phyloP scores from a whole-genome alignment of 2,888 invertebrate species.

The Oxyscelio sp. region DNA sequence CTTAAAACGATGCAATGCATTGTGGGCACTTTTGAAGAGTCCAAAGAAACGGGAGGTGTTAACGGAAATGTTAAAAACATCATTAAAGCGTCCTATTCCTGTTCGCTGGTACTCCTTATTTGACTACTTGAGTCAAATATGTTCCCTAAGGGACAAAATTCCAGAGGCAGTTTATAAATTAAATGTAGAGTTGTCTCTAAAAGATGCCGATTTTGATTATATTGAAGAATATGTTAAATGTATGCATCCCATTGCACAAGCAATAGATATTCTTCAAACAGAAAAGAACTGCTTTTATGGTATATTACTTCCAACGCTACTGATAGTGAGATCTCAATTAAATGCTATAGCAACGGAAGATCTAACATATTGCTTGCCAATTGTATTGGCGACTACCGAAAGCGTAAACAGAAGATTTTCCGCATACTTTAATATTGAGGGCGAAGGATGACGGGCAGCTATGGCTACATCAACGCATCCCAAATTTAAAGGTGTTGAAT shows the following conservation, averaged over 20 bases:
- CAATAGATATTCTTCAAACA: too few relatives aligned
- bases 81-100: neutral
- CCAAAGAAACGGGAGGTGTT: slow-evolving; percentile 10
- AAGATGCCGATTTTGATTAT: slow-evolving; percentile 24
- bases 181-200: neutral
- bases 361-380: too few relatives aligned
- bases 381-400: too few relatives aligned
- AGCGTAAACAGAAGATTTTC: too few relatives aligned
- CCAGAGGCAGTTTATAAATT: neutral
- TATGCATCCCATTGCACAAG: too few relatives aligned
- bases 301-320: slow-evolving; percentile 21
- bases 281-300: slow-evolving; percentile 39
- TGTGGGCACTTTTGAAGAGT: slow-evolving; percentile 17
- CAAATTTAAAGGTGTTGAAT: too few relatives aligned
- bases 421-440: too few relatives aligned
- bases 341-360: too few relatives aligned
- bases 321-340: too few relatives aligned
- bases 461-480: too few relatives aligned
- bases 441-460: too few relatives aligned
- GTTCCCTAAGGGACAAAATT: neutral
- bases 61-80: neutral
- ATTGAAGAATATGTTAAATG: too few relatives aligned
- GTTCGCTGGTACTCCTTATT: slow-evolving; percentile 28
- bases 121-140: slow-evolving; percentile 18
- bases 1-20: slow-evolving; percentile 6